Base-by-base conservation (phyloP, 2,797 vertebrate species). In the Scyliorhinus canicula region DNA sequence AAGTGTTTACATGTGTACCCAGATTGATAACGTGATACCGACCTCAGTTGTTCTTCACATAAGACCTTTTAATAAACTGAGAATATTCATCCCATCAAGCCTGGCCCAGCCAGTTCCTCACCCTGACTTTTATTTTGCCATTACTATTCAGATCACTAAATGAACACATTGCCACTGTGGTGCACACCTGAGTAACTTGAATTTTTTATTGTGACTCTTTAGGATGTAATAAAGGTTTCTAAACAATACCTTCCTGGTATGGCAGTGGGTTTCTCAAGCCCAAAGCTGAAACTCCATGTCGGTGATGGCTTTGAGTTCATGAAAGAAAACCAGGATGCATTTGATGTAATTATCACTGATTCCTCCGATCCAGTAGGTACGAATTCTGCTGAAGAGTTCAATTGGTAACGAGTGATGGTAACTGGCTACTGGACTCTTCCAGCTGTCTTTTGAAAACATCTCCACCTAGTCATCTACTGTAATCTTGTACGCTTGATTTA, bases 261-360 rank as follows among this genome's bases (percentile, higher is more conserved):
- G 99, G 99, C 99, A 1, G 97, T 99, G 95, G 99, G 98, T 0
- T 99, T 99, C 96, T 98, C 98, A 95, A 99, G 98, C 71, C 98
- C 99, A 21, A 99, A 99, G 96, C 97, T 99, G 95, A 99, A 98
- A 91, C 97, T 99, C 55, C 98, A 99, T 0, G 98, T 99, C 6
- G 98, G 99, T 1, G 99, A 99, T 0, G 99, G 99, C 63, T 99
- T 99, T 96, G 99, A 99, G 96, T 99, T 99, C 96, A 99, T 99
- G 99, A 99, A 99, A 95, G 98, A 99, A 96, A 99, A 99, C 96
- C 98, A 99, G 97, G 98, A 99, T 95, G 99, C 98, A 67, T 99
- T 99, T 12, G 99, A 99, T 55, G 96, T 99, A 90, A 99, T 99
- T 96, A 99, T 99, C 96, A 99, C 99, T 0, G 99, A 99, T 96